Base-by-base conservation (phyloP, 2,888 invertebrate genomes). In the Tachina fera region DNA sequence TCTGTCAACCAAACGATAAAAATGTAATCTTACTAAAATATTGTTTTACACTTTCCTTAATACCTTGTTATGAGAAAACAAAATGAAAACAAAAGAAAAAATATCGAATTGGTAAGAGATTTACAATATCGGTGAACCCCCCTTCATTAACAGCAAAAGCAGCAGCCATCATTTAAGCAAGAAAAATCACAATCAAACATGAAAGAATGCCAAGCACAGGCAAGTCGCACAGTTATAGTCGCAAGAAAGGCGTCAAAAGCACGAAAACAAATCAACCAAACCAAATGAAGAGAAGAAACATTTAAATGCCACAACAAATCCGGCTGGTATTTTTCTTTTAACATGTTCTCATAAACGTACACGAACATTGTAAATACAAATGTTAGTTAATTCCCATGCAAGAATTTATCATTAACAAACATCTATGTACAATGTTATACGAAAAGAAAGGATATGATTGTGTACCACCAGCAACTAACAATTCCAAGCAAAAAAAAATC, bases 261-360 rank as follows among this genome's bases (percentile, higher is more conserved):
- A 78, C 72, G 51, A 77, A 75, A 81, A 56, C 77, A 74, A 81
- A 84, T 86, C 83, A 83, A 81, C 88, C 89, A 87, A 88, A 88
- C 87, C 90, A 91, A 92, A 92, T 93, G 91, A 92, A 91, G 90
- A 91, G 90, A 90, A 89, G 90, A 93, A 92, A 91, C 92, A 92
- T 93, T 92, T 93, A 93, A 91, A 91, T 90, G 89, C 87, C 89
- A 89, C 89, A 90, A 89, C 89, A 90, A 90, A 91, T 90, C 90
- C 90, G 67, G 87, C 77, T 78, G 75, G 49, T 45, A 72, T 72
- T 74, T 72, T 72, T 74, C 13, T 49, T 70, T 61, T 88, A 89
- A 88, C 89, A 88, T 88, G 4, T 43, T 4, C 9, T 16, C 61
- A 31, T 31, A 31, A 5, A 31, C 31, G 4, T 4, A 31, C 31